A percentile compares a stretch with the other conserved stretches of the same genome.
Evolutionary conservation across 1,140 invertebrate species (phyloP).

Genomic region (Ips typographus): DNA sequence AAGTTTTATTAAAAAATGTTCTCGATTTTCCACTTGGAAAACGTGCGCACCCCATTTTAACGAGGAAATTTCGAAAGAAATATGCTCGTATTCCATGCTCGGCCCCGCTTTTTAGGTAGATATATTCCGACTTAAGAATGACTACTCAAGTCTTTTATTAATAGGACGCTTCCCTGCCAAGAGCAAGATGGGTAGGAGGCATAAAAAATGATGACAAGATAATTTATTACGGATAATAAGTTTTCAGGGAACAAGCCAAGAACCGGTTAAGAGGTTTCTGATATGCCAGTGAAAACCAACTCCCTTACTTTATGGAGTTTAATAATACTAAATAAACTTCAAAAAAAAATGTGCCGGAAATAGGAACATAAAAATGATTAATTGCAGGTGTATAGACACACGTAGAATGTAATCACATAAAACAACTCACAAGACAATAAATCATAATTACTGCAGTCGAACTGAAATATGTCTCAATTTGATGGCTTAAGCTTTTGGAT

Average conservation of each 20-base stretch:
- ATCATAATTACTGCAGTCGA: too few species aligned
- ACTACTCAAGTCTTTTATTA: conserved; percentile 23
- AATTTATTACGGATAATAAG: conserved; percentile 12
- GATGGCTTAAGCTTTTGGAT: too few species aligned
- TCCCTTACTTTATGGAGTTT: too few species aligned
- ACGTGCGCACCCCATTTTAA: conserved; percentile 1
- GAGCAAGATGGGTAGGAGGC: conserved; percentile 9
- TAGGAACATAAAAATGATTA: too few species aligned
- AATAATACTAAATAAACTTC: too few species aligned
- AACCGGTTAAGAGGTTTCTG: background rate
- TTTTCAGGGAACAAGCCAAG: background rate
- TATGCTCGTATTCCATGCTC: conserved; percentile 7
- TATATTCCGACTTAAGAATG: conserved; percentile 24
- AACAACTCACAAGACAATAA: too few species aligned
- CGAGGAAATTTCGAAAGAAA: conserved; percentile 11
- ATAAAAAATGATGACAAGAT: conserved; percentile 16
- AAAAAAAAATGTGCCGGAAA: too few species aligned
- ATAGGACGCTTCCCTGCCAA: conserved; percentile 16
- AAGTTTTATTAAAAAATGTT: background rate
- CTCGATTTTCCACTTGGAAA: conserved; percentile 12
- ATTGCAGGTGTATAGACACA: too few species aligned
- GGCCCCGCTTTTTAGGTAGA: conserved; percentile 15
- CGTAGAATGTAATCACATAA: too few species aligned
- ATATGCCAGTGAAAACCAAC: too few species aligned
- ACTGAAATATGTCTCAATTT: too few species aligned